These are phyloP conservation scores for Hemicentrotus pulcherrimus DNA, from an alignment of 35 echinoderm and acorn worm genomes.

Conservation along the genomic window DNA sequence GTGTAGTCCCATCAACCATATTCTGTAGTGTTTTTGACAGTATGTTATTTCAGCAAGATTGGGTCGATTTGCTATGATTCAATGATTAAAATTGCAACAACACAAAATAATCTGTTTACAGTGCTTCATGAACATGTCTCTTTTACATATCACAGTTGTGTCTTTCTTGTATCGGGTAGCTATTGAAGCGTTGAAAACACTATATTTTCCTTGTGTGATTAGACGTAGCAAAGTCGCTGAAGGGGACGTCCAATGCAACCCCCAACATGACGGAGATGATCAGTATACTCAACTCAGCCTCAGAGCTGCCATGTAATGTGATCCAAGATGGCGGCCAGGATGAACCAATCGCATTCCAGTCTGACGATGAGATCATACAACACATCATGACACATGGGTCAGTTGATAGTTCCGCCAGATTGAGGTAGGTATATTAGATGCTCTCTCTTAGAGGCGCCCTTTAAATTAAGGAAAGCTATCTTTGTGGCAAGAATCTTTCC, in stretches of 20 bases:
- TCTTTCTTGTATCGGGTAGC: too few relatives aligned
- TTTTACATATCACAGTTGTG: too few relatives aligned
- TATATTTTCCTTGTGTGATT: neutral
- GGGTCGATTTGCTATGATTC: too few relatives aligned
- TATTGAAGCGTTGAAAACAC: neutral
- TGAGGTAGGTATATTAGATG: conserved; percentile 30
- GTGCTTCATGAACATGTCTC: too few relatives aligned
- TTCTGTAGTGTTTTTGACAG: too few relatives aligned
- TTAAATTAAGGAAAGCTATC: too few relatives aligned
- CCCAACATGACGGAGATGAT: conserved; percentile 53
- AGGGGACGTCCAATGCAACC: neutral
- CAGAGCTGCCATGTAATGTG: conserved; percentile 46
- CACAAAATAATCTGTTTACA: too few relatives aligned
- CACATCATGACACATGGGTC: conserved; percentile 46
- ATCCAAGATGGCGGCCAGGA: neutral
- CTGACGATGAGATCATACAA: conserved; percentile 17
- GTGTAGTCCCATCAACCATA: too few relatives aligned
- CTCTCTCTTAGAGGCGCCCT: neutral
- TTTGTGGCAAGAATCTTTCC: too few relatives aligned
- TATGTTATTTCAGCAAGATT: too few relatives aligned
- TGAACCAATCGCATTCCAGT: conserved; percentile 19
- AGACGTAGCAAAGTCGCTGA: conserved; percentile 33
- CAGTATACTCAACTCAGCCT: conserved; percentile 29
- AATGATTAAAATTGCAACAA: too few relatives aligned
- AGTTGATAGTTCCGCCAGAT: neutral